Percentiles rank a stretch among this genome's conserved stretches.
Evolutionary conservation across 1,140 invertebrate species (phyloP).

Genomic region (Heliconius nattereri): DNA sequence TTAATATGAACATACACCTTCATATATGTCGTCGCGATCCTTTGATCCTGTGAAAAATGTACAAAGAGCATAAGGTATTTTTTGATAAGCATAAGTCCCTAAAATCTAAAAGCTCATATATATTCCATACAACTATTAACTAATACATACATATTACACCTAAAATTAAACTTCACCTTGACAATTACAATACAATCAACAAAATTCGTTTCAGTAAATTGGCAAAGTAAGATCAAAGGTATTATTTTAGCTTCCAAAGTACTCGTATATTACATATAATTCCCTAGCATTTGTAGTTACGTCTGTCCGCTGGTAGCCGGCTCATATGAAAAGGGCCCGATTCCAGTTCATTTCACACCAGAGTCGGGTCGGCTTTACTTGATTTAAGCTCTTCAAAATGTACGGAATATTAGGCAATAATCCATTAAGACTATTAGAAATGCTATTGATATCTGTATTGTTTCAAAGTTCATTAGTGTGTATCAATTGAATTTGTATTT

Average conservation of each 20-base stretch:
- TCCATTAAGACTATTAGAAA: not conserved
- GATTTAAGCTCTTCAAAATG: constrained; percentile 23
- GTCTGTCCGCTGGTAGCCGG: constrained; percentile 24
- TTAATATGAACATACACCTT: not conserved
- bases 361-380: constrained; percentile 23
- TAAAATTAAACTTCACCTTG: not conserved
- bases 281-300: not conserved
- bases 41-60: too few relatives aligned
- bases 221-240: not conserved
- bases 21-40: not conserved
- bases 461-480: not conserved
- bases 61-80: too few relatives aligned
- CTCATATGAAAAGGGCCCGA: constrained; percentile 26
- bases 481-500: too few relatives aligned
- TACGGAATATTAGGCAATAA: constrained; percentile 4
- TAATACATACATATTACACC: not conserved
- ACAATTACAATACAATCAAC: not conserved
- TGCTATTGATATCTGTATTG: not conserved
- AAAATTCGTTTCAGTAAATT: not conserved
- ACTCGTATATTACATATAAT: not conserved
- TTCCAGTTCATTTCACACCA: constrained; percentile 24
- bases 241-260: constrained; percentile 16
- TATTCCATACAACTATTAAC: not conserved
- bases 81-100: too few relatives aligned
- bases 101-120: too few relatives aligned